These are phyloP conservation scores for Neoscelio sp. DNA, from an alignment of 2,888 invertebrate genomes.

Conservation along the genomic window DNA sequence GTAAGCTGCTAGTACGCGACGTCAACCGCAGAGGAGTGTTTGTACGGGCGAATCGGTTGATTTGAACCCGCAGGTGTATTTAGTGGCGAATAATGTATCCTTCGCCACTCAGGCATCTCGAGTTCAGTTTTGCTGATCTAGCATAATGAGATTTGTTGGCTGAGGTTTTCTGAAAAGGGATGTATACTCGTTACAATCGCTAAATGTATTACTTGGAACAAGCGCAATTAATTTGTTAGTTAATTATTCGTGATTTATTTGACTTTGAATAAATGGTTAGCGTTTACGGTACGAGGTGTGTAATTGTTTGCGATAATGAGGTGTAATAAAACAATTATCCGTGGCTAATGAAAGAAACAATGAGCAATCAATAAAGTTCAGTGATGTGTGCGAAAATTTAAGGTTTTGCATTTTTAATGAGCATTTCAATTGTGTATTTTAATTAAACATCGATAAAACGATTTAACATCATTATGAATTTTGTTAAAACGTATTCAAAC, in stretches of 20 bases:
- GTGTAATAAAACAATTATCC: too few relatives aligned
- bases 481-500: too few relatives aligned
- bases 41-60: constrained; percentile 32
- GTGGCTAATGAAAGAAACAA: too few relatives aligned
- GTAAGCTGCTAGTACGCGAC: constrained; percentile 43
- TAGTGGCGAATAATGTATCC: constrained; percentile 2
- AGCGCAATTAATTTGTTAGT: constrained; percentile 9
- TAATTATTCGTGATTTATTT: constrained; percentile 18
- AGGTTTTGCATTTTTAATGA: too few relatives aligned
- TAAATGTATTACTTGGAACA: constrained; percentile 8
- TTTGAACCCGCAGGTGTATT: constrained; percentile 36
- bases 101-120: constrained; percentile 5
- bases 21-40: constrained; percentile 46
- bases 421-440: too few relatives aligned
- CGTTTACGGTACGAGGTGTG: not conserved
- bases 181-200: not conserved
- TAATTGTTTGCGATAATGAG: too few relatives aligned
- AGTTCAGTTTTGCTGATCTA: constrained; percentile 4
- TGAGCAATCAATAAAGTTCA: too few relatives aligned
- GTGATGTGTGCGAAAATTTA: too few relatives aligned
- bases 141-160: not conserved
- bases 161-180: constrained; percentile 1
- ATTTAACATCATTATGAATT: too few relatives aligned
- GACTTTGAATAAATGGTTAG: constrained; percentile 15
- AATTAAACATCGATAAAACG: too few relatives aligned